Evolutionary conservation across 2,888 invertebrate genomes (phyloP).

Genomic region (Thymelicus lineola): DNA sequence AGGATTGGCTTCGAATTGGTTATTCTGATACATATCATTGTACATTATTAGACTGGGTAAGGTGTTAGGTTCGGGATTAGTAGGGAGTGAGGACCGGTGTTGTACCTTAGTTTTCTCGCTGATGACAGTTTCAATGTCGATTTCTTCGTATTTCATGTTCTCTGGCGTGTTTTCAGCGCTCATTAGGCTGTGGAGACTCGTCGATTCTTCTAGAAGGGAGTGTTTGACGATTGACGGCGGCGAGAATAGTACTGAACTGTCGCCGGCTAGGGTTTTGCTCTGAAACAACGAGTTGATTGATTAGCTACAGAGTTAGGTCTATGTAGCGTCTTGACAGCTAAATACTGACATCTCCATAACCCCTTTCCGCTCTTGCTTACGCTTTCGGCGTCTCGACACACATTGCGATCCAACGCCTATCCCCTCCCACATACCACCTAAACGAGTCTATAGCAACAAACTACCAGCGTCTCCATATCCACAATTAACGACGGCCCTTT

Average conservation of each 20-base stretch:
- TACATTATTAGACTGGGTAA: conserved; percentile 51
- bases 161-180: conserved; percentile 76
- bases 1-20: conserved; percentile 46
- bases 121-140: conserved; percentile 73
- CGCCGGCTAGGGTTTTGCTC: conserved; percentile 94
- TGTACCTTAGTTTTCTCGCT: conserved; percentile 81
- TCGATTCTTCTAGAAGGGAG: conserved; percentile 88
- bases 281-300: conserved; percentile 74
- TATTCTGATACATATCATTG: conserved; percentile 49
- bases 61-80: conserved; percentile 74
- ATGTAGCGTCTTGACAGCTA: too few relatives aligned
- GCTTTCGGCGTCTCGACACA: too few relatives aligned
- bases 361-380: too few relatives aligned
- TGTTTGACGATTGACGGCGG: conserved; percentile 95
- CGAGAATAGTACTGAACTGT: conserved; percentile 92
- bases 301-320: too few relatives aligned
- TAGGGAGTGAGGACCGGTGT: conserved; percentile 79
- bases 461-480: conserved; percentile 92
- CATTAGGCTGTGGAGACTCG: conserved; percentile 84
- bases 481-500: conserved; percentile 88
- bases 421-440: too few relatives aligned
- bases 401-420: too few relatives aligned
- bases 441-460: conserved; percentile 48
- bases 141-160: conserved; percentile 61
- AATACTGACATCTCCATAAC: too few relatives aligned